These are phyloP conservation scores for Gobio occitaniae DNA, from an alignment of 2,797 vertebrate species.

Conservation along the genomic window DNA sequence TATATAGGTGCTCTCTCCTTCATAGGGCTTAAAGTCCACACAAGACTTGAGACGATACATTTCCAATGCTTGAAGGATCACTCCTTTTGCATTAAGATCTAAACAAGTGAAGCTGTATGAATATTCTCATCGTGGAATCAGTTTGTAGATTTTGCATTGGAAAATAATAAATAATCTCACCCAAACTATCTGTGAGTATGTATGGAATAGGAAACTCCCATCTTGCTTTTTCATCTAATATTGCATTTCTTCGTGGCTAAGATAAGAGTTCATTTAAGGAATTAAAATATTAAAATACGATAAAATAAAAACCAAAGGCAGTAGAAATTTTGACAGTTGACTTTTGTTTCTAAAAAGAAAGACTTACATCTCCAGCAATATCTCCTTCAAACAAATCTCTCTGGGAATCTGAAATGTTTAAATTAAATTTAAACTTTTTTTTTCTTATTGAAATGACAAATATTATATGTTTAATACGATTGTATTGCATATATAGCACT, in stretches of 20 bases:
- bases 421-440: neutral
- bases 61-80: slow-evolving; percentile 89
- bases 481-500: neutral
- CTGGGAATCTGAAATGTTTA: slow-evolving; percentile 74
- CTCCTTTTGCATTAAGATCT: slow-evolving; percentile 93
- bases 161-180: slow-evolving; percentile 68
- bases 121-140: neutral
- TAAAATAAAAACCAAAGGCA: neutral
- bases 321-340: slow-evolving; percentile 8
- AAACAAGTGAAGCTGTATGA: slow-evolving; percentile 1
- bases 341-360: neutral
- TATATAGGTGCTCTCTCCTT: slow-evolving; percentile 85
- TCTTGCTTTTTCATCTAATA: slow-evolving; percentile 77
- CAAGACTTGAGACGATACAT: slow-evolving; percentile 92
- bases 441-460: neutral
- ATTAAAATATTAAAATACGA: neutral
- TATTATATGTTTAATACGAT: neutral
- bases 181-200: slow-evolving; percentile 87
- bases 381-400: slow-evolving; percentile 88
- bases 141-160: neutral
- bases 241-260: slow-evolving; percentile 80
- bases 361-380: slow-evolving; percentile 85
- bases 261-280: slow-evolving; percentile 24
- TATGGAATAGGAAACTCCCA: slow-evolving; percentile 92
- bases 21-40: slow-evolving; percentile 92